Percentiles rank a stretch among this genome's conserved stretches.
These are phyloP conservation scores for Cenopis cana DNA, from an alignment of 2,888 invertebrate species.

Conservation along the genomic window DNA sequence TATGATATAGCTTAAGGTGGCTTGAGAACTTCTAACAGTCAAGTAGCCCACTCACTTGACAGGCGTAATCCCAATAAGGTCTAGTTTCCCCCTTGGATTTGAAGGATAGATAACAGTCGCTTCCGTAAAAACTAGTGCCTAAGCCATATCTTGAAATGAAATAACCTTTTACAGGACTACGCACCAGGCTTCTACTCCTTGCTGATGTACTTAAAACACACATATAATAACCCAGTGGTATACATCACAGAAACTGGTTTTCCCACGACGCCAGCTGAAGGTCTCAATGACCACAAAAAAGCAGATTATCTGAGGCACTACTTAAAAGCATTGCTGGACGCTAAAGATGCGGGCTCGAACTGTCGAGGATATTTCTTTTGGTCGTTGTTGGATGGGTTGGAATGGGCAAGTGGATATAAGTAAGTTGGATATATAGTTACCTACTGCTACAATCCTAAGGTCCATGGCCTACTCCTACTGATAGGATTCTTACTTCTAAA, in stretches of 20 bases:
- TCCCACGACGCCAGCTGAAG: constrained; percentile 58
- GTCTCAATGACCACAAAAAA: constrained; percentile 65
- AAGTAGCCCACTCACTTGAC: too few species aligned
- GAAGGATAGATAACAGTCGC: too few species aligned
- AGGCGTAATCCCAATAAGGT: too few species aligned
- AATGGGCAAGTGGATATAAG: constrained; percentile 82
- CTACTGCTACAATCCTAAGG: neutral
- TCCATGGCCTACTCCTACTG: too few species aligned
- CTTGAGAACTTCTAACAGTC: too few species aligned
- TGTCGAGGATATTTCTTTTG: constrained; percentile 81
- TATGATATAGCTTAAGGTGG: too few species aligned
- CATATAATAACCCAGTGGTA: constrained; percentile 48
- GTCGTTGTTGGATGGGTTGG: constrained; percentile 86
- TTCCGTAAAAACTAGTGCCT: too few species aligned
- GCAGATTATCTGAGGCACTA: constrained; percentile 64
- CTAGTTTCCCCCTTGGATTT: too few species aligned
- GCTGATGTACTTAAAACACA: constrained; percentile 47
- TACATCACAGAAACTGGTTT: constrained; percentile 82
- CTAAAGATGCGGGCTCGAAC: constrained; percentile 66
- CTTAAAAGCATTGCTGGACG: constrained; percentile 62
- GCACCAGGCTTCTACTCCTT: constrained; percentile 50
- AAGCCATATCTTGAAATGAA: too few species aligned
- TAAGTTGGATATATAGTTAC: constrained; percentile 58
- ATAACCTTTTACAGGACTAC: constrained; percentile 46
- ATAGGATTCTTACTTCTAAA: too few species aligned